Base-by-base conservation (phyloP, 53 echinoderm and acorn worm species). In the Echinometra lucunter region DNA sequence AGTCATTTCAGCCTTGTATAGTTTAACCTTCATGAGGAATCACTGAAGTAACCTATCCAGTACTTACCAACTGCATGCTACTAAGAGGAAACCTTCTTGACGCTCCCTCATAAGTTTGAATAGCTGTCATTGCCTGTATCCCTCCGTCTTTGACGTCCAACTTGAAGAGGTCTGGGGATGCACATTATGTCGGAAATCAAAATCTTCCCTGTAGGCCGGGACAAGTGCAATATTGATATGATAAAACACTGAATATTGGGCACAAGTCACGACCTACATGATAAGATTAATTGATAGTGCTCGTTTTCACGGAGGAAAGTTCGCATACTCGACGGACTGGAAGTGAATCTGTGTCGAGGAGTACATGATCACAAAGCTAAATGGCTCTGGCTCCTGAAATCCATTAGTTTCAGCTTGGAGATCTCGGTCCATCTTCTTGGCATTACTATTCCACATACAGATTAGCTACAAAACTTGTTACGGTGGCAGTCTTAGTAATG, bases 171-270 rank as follows among this genome's bases (percentile, higher is more conserved):
- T n/a, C n/a, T n/a, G n/a, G n/a, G n/a, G n/a, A n/a, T n/a, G n/a
- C n/a, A n/a, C n/a, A n/a, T n/a, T n/a, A n/a, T n/a, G n/a, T 72
- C 2, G 47, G 25, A 47, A 49, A 85, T 47, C 3, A n/a, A 89
- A 95, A 89, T 57, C 92, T 58, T 94, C 23, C 96, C 72, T 58
- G 96, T 96, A 98, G 98, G 98, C 98, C 98, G 98, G 98, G 98
- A 98, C 98, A 95, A 98, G 98, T 98, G 98, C 98, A 98, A 98
- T 98, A 98, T 96, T 97, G 74, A 94, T 85, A 66, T 32, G 49
- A 38, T 10, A 66, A 55, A 87, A 94, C 72, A 92, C 70, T 74
- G 92, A 98, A 96, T 94, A 98, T 98, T 96, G 97, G 94, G 91
- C 97, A 94, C 94, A 95, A 94, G 95, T 97, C 98, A 96, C 90